Conservation (phyloP, 2,113 vertebrate species). For the Rhynchomys soricoides region DNA sequence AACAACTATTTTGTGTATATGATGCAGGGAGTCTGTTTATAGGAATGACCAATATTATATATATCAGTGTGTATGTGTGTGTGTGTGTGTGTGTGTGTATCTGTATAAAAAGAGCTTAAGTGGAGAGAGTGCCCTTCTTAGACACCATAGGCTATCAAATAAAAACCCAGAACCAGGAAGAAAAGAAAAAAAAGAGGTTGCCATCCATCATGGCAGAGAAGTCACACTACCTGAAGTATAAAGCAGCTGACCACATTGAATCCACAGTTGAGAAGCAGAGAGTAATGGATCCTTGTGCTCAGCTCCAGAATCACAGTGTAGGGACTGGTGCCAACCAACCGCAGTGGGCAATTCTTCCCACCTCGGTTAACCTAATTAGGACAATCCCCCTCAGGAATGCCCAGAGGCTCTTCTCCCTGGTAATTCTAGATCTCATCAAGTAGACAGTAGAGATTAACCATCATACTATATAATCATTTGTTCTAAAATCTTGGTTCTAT, state of each 20-base stretch:
- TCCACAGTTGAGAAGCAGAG: not conserved
- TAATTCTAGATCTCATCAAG: not conserved
- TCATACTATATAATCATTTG: not conserved
- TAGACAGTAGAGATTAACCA: not conserved
- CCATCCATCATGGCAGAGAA: not conserved
- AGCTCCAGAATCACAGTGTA: not conserved
- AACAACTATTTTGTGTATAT: constrained; percentile 75
- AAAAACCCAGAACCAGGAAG: too few species aligned
- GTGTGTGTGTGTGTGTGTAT: too few species aligned
- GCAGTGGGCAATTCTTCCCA: not conserved
- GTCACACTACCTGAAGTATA: not conserved
- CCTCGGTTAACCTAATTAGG: not conserved
- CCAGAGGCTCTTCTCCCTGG: not conserved
- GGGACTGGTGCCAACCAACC: not conserved
- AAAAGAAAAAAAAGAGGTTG: too few species aligned
- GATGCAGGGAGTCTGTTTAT: constrained; percentile 78
- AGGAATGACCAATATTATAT: constrained; percentile 67
- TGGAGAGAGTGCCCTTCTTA: too few species aligned
- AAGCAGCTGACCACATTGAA: not conserved
- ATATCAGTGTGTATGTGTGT: too few species aligned
- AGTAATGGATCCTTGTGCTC: not conserved
- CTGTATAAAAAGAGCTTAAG: too few species aligned
- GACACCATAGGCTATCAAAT: too few species aligned
- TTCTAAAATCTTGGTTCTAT: not conserved
- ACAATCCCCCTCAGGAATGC: not conserved